These are phyloP conservation scores for Pseudococcus longispinus DNA, from an alignment of 2,888 invertebrate species.

Conservation along the genomic window DNA sequence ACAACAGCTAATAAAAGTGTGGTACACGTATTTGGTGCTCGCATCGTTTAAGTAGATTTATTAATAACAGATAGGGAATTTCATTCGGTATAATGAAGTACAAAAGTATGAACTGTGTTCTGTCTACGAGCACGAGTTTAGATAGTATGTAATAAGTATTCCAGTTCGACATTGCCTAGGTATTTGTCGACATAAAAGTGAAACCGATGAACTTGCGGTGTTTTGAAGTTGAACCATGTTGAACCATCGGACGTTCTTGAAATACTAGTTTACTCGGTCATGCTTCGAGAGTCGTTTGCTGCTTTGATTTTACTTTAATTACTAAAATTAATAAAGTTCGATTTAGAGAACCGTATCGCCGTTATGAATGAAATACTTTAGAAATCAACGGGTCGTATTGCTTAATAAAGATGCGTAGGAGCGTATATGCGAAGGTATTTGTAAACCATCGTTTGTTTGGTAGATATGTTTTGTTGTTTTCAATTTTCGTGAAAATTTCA, in stretches of 20 bases:
- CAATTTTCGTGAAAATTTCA: not conserved
- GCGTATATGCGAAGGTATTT: not conserved
- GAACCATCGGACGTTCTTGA: constrained; percentile 2
- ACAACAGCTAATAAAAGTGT: no score
- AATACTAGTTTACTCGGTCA: constrained; percentile 24
- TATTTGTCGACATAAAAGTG: not conserved
- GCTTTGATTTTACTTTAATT: constrained; percentile 12
- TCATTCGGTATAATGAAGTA: no score
- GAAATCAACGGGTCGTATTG: not conserved
- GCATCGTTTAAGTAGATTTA: no score
- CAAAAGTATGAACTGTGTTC: no score
- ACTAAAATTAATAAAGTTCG: constrained; percentile 28
- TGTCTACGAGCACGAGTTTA: no score
- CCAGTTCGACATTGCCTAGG: not conserved
- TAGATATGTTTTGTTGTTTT: not conserved
- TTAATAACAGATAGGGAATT: no score
- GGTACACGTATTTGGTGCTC: no score
- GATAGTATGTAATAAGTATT: not conserved
- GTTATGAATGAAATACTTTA: constrained; percentile 13
- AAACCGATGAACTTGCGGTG: not conserved
- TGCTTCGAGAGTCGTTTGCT: constrained; percentile 12
- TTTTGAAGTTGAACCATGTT: not conserved
- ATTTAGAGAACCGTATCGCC: constrained; percentile 6
- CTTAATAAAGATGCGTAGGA: not conserved
- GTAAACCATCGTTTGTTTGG: not conserved